Evolutionary conservation across 2,888 invertebrate species (phyloP).

Genomic region (Seira ritae): DNA sequence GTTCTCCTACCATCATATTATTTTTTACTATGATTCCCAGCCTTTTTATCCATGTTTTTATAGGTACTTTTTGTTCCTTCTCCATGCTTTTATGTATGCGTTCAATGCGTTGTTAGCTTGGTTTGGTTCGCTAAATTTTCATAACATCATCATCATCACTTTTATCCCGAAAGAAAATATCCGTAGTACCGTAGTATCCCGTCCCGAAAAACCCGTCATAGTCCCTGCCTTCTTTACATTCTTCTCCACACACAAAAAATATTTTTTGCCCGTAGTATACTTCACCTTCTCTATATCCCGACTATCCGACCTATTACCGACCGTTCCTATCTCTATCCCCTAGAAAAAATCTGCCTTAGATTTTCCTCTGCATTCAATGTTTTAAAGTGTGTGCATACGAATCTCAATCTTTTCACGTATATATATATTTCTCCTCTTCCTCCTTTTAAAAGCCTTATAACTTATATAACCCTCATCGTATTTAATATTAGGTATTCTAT

Average conservation of each 20-base stretch:
- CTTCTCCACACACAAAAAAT: not conserved
- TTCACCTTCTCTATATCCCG: conserved; percentile 11
- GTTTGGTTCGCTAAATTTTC: conserved; percentile 16
- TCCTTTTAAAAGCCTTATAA: no score
- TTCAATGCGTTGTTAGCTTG: no score
- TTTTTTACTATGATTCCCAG: no score
- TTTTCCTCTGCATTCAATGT: conserved; percentile 10
- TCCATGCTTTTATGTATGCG: not conserved
- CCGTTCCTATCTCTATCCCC: conserved; percentile 16
- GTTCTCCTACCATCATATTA: no score
- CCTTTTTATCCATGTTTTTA: no score
- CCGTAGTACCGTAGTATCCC: not conserved
- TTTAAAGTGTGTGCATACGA: conserved; percentile 10
- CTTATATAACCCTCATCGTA: no score
- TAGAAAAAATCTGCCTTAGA: conserved; percentile 14
- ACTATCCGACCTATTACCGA: not conserved
- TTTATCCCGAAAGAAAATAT: no score
- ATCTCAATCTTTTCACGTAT: conserved; percentile 4
- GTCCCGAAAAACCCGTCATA: not conserved
- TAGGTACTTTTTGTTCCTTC: conserved; percentile 9
- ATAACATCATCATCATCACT: not conserved
- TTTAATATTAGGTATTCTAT: no score
- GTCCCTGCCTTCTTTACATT: not conserved
- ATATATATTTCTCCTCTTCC: not conserved
- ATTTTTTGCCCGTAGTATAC: conserved; percentile 9